Conservation (phyloP, 2,797 vertebrate genomes). For the Apodemus agrarius region DNA sequence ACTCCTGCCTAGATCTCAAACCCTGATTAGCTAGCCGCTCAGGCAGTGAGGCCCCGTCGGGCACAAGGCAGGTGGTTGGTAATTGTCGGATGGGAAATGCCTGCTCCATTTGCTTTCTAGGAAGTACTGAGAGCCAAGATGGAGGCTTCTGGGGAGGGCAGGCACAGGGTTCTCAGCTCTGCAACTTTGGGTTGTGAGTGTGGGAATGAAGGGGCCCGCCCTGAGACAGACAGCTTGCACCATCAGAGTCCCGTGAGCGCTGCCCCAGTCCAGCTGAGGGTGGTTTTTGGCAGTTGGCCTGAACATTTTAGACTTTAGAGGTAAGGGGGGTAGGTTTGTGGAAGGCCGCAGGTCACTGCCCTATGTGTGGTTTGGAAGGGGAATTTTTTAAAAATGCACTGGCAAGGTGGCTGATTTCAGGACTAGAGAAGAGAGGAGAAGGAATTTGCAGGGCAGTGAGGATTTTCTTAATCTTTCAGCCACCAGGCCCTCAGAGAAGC, state of each 20-base stretch:
- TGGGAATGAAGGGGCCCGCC: not conserved
- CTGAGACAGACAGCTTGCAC: not conserved
- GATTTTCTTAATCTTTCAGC: not conserved
- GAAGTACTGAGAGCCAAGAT: not conserved
- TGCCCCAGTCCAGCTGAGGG: conserved; percentile 54
- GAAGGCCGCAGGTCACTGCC: not conserved
- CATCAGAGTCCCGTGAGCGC: not conserved
- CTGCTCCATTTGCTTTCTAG: conserved; percentile 9
- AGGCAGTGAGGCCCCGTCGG: not conserved
- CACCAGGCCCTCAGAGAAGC: not conserved
- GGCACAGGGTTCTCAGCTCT: not conserved
- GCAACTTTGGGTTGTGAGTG: not conserved
- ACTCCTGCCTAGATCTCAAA: not conserved
- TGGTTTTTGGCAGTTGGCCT: conserved; percentile 45
- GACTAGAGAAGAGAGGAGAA: not conserved
- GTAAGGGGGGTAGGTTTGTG: not conserved
- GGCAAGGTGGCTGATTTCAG: not conserved
- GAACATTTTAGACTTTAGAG: conserved; percentile 53
- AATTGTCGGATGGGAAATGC: not conserved
- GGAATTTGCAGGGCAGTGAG: not conserved
- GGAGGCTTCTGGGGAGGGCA: not conserved
- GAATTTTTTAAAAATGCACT: not conserved
- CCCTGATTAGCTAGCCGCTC: not conserved
- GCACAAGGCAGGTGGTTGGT: not conserved
- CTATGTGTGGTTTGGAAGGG: not conserved